Percentiles rank a stretch among this genome's conserved stretches.
These are phyloP conservation scores for Archocentrus centrarchus DNA, from an alignment of 2,113 vertebrate genomes.

Conservation along the genomic window DNA sequence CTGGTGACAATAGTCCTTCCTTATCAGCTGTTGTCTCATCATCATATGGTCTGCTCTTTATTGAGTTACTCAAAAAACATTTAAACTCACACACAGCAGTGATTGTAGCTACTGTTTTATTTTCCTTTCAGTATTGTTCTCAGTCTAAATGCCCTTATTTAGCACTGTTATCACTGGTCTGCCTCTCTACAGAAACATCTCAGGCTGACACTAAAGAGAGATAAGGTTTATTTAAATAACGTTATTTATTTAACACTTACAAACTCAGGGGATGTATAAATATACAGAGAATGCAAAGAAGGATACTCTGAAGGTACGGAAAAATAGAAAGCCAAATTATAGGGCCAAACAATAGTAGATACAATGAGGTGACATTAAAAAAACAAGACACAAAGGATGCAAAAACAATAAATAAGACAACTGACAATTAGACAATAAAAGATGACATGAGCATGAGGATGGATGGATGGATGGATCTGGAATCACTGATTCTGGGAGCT, in stretches of 20 bases:
- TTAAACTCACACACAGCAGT: not conserved
- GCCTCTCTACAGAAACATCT: not conserved
- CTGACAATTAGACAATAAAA: too few species aligned
- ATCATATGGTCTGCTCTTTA: constrained; percentile 8
- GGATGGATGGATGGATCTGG: not conserved
- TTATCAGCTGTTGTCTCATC: constrained; percentile 35
- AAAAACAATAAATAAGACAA: not conserved
- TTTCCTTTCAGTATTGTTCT: not conserved
- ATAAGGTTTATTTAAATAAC: not conserved
- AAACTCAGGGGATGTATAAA: not conserved
- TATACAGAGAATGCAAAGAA: not conserved
- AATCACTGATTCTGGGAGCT: not conserved
- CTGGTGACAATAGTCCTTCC: constrained; percentile 31
- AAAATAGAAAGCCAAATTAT: not conserved
- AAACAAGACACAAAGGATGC: not conserved
- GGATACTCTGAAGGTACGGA: not conserved
- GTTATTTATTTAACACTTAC: not conserved
- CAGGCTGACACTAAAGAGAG: not conserved
- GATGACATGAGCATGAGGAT: not conserved
- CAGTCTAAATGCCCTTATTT: constrained; percentile 2
- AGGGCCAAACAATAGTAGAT: not conserved
- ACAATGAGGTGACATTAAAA: not conserved
- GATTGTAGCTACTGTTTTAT: not conserved
- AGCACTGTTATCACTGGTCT: not conserved
- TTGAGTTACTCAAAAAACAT: not conserved